phyloP scores from a whole-genome alignment of 2,888 invertebrate species.

The Lasioglossum lativentre region DNA sequence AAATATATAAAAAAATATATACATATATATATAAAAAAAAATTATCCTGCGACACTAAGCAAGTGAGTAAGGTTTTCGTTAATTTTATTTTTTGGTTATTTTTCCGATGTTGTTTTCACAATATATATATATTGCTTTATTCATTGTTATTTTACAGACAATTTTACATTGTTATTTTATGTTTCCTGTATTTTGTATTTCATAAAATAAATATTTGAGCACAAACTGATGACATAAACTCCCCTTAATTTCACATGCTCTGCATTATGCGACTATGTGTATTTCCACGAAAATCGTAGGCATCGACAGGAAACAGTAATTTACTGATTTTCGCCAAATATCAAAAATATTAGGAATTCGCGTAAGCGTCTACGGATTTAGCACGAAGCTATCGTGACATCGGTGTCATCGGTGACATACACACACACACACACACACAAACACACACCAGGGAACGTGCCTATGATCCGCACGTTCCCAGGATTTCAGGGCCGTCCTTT shows the following conservation, averaged over 20 bases:
- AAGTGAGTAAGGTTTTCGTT: no score
- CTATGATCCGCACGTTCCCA: neutral
- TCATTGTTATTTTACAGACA: no score
- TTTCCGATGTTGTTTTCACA: no score
- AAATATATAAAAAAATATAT: no score
- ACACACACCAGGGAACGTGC: neutral
- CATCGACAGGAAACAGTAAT: no score
- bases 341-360: neutral
- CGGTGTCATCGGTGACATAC: neutral
- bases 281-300: neutral
- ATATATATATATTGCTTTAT: no score
- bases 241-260: neutral
- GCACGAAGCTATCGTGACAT: neutral
- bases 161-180: no score
- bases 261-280: neutral
- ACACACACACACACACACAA: neutral
- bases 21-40: no score
- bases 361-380: neutral
- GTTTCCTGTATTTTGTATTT: no score
- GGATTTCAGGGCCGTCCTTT: conserved; percentile 43
- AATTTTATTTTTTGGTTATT: no score
- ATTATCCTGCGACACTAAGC: no score
- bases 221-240: neutral
- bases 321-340: neutral
- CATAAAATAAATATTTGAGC: neutral